These are phyloP conservation scores for Hipparchia sbordonii DNA, from an alignment of 2,888 invertebrate species.

Conservation along the genomic window DNA sequence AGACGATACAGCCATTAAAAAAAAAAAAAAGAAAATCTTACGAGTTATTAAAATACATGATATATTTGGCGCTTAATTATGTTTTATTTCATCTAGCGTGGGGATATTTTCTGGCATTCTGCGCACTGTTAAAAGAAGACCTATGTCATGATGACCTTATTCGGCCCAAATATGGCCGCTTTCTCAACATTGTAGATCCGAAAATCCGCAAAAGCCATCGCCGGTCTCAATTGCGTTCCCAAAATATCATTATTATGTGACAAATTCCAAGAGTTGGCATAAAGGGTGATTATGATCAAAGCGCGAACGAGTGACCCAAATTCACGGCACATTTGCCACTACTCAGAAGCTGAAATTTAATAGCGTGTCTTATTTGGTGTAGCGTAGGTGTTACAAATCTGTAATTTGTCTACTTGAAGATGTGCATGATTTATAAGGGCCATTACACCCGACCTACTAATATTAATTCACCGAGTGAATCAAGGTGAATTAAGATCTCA, in stretches of 20 bases:
- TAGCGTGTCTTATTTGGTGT: conserved; percentile 20
- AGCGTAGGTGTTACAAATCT: conserved; percentile 13
- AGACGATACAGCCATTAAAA: no score
- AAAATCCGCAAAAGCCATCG: neutral
- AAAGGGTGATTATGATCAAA: conserved; percentile 26
- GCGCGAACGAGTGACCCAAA: conserved; percentile 28
- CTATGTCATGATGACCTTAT: no score
- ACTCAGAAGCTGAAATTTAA: conserved; percentile 33
- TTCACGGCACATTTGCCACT: conserved; percentile 26
- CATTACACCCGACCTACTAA: neutral
- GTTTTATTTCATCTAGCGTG: no score
- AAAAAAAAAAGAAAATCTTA: no score
- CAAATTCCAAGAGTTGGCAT: conserved; percentile 24
- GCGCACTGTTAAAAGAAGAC: no score
- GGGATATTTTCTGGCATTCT: no score
- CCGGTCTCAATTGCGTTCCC: conserved; percentile 13
- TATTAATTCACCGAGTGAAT: neutral
- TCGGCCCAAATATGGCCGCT: neutral
- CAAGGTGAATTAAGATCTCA: neutral
- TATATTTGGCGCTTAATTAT: no score
- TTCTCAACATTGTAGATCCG: conserved; percentile 34
- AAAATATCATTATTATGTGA: conserved; percentile 20
- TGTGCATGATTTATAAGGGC: neutral
- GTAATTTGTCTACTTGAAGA: conserved; percentile 1
- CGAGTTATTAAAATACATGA: no score